Percentiles rank a stretch among this genome's conserved stretches.
These are phyloP conservation scores for Telmatherina bonti DNA, from an alignment of 2,797 vertebrate species.

Conservation along the genomic window DNA sequence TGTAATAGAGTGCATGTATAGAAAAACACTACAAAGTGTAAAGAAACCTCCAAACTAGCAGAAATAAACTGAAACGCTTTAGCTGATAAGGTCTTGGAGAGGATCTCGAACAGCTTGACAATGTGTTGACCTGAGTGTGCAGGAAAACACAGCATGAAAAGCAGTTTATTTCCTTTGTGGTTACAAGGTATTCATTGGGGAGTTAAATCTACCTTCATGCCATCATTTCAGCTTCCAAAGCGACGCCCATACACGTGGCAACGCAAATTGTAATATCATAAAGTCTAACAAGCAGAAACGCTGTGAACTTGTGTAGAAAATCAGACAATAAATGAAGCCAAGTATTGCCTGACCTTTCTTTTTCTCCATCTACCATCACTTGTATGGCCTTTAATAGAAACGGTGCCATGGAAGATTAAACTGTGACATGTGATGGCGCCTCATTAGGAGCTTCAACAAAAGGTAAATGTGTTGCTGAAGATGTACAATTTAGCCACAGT, in stretches of 20 bases:
- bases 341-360: slow-evolving; percentile 67
- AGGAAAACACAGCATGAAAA: too few relatives aligned
- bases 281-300: slow-evolving; percentile 43
- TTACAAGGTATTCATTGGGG: too few relatives aligned
- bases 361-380: slow-evolving; percentile 54
- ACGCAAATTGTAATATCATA: slow-evolving; percentile 56
- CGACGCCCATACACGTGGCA: slow-evolving; percentile 26
- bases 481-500: slow-evolving; percentile 13
- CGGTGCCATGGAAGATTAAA: slow-evolving; percentile 65
- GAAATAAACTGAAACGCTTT: too few relatives aligned
- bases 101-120: too few relatives aligned
- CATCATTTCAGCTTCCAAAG: slow-evolving; percentile 9
- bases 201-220: neutral
- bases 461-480: slow-evolving; percentile 18
- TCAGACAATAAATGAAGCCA: slow-evolving; percentile 60
- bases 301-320: slow-evolving; percentile 47
- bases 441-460: slow-evolving; percentile 31
- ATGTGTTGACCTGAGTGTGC: too few relatives aligned
- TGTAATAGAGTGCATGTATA: too few relatives aligned
- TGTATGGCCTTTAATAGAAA: slow-evolving; percentile 63
- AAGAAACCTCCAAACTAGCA: too few relatives aligned
- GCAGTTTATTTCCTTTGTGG: too few relatives aligned
- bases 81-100: too few relatives aligned
- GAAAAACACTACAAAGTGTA: too few relatives aligned
- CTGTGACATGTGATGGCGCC: slow-evolving; percentile 40